Conservation (phyloP, 1,140 invertebrate genomes). For the Theocolax elegans region DNA sequence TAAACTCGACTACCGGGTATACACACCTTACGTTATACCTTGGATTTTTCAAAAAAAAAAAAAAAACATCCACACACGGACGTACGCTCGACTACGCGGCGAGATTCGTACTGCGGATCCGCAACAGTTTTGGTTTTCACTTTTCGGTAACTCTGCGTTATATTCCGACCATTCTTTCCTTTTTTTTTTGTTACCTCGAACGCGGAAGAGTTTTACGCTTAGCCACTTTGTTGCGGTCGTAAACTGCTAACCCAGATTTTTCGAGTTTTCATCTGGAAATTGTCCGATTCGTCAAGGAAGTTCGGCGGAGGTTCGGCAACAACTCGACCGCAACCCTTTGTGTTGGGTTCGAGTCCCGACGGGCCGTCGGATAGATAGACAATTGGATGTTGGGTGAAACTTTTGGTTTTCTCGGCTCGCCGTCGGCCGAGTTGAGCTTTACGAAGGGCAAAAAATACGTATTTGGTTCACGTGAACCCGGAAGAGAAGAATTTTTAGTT, state of each 20-base stretch:
- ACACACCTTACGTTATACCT: too few species aligned
- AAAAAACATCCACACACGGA: too few species aligned
- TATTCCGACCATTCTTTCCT: not conserved
- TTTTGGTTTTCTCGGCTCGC: too few species aligned
- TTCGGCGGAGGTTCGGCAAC: constrained; percentile 53
- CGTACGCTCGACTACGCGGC: too few species aligned
- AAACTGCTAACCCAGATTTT: constrained; percentile 51
- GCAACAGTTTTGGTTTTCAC: constrained; percentile 49
- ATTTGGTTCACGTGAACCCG: not conserved
- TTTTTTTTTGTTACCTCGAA: constrained; percentile 30
- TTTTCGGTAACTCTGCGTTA: constrained; percentile 39
- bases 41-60: too few species aligned
- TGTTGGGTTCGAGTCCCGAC: constrained; percentile 35
- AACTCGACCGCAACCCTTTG: constrained; percentile 56
- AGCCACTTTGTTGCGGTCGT: not conserved
- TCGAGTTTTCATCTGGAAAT: constrained; percentile 4
- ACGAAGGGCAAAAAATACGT: not conserved
- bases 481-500: not conserved
- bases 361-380: constrained; percentile 17
- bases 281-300: constrained; percentile 40
- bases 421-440: constrained; percentile 20
- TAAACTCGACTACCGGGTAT: constrained; percentile 3
- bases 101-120: too few species aligned
- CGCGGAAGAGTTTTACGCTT: constrained; percentile 16
- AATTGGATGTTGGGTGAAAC: constrained; percentile 50